These are phyloP conservation scores for Andricus grossulariae DNA, from an alignment of 1,140 invertebrate species.

Conservation along the genomic window DNA sequence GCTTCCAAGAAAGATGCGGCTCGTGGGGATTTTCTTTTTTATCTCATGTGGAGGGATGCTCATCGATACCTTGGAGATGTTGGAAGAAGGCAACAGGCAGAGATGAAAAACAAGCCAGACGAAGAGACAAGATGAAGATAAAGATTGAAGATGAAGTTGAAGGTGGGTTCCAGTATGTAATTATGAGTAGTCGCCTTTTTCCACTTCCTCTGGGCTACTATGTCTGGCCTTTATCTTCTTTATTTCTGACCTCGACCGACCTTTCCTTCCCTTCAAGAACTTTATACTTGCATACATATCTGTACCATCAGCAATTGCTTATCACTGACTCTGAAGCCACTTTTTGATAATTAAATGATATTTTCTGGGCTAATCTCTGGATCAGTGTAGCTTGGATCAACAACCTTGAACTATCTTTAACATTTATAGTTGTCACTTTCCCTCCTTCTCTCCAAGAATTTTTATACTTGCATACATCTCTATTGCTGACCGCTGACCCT, in stretches of 20 bases:
- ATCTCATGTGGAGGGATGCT: neutral
- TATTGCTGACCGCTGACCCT: too few relatives aligned
- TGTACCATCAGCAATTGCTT: too few relatives aligned
- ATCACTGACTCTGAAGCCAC: too few relatives aligned
- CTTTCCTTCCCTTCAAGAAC: too few relatives aligned
- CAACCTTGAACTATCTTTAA: too few relatives aligned
- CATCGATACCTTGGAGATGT: constrained; percentile 1
- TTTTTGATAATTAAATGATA: too few relatives aligned
- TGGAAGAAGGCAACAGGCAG: neutral
- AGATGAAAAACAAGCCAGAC: neutral
- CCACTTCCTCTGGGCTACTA: neutral
- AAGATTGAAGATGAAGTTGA: neutral
- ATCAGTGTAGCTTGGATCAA: too few relatives aligned
- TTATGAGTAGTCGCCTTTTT: neutral
- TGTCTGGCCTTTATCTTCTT: neutral
- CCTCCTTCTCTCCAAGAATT: too few relatives aligned
- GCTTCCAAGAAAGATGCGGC: constrained; percentile 21
- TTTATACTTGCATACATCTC: too few relatives aligned
- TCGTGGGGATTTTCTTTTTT: constrained; percentile 27
- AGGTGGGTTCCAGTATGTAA: neutral
- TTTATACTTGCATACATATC: too few relatives aligned
- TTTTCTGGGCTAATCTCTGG: too few relatives aligned
- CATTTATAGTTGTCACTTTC: too few relatives aligned
- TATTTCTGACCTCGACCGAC: neutral
- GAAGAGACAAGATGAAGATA: neutral